Conservation (phyloP, 23 tunicate species). For the Oikopleura vanhoeffeni region DNA sequence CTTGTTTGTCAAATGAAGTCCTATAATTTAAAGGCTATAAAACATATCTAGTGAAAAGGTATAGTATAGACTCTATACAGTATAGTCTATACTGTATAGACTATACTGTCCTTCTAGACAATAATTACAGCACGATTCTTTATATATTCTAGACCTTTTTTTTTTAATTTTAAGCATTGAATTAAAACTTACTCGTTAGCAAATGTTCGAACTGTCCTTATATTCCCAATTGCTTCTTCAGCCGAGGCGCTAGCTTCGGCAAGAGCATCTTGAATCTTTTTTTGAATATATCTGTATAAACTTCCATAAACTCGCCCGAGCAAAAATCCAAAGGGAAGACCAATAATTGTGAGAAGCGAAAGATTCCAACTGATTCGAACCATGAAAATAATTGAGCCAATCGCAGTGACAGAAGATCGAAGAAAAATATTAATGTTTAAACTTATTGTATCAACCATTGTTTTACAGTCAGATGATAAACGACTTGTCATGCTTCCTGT, state of each 20-base stretch:
- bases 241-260: background rate
- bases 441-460: background rate
- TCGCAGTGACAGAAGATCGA: background rate
- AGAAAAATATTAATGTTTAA: background rate
- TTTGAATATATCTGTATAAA: background rate
- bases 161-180: too few species aligned
- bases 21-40: too few species aligned
- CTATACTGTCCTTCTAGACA: too few species aligned
- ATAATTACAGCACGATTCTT: too few species aligned
- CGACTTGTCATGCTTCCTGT: slow-evolving; percentile 1
- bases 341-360: background rate
- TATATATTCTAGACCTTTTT: too few species aligned
- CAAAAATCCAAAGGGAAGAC: background rate
- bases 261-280: background rate
- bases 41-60: too few species aligned
- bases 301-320: background rate
- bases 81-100: too few species aligned
- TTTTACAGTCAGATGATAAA: background rate
- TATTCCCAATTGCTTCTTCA: slow-evolving; percentile 8
- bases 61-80: too few species aligned
- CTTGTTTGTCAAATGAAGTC: too few species aligned
- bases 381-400: background rate
- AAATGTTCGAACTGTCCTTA: background rate
- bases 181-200: too few species aligned
- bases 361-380: background rate